These are phyloP conservation scores for Paradoxurus hermaphroditus DNA, from an alignment of 2,113 vertebrate species.

Conservation along the genomic window DNA sequence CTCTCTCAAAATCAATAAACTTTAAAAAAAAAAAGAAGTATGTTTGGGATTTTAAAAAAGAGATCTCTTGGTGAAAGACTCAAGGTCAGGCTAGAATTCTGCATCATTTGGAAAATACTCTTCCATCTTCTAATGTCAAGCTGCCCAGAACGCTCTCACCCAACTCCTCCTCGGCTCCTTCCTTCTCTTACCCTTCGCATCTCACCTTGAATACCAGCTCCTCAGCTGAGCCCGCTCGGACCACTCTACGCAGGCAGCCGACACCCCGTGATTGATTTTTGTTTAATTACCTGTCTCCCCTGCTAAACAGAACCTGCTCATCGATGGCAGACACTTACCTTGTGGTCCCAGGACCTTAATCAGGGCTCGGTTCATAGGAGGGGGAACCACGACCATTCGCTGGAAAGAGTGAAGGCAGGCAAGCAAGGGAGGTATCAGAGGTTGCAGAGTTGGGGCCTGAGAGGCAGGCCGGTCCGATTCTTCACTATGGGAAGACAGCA, in stretches of 20 bases:
- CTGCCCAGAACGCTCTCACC: not conserved
- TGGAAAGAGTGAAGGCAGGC: not conserved
- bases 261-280: rapidly evolving
- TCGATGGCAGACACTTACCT: not conserved
- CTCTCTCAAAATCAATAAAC: not conserved
- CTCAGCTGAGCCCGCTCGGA: not conserved
- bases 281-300: not conserved
- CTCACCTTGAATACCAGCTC: not conserved
- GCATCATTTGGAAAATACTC: not conserved
- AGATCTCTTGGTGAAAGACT: not conserved
- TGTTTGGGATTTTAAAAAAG: not conserved
- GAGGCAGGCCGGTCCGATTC: not conserved
- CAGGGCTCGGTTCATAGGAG: not conserved
- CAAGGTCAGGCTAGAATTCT: not conserved
- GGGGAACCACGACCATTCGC: not conserved
- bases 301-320: not conserved
- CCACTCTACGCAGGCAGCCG: not conserved
- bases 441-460: rapidly evolving
- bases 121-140: not conserved
- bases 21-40: not conserved
- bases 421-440: not conserved
- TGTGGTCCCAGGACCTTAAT: not conserved
- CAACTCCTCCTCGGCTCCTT: not conserved
- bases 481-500: not conserved
- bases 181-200: not conserved